Evolutionary conservation across 1,140 invertebrate genomes (phyloP).

Genomic region (Goniozus legneri): DNA sequence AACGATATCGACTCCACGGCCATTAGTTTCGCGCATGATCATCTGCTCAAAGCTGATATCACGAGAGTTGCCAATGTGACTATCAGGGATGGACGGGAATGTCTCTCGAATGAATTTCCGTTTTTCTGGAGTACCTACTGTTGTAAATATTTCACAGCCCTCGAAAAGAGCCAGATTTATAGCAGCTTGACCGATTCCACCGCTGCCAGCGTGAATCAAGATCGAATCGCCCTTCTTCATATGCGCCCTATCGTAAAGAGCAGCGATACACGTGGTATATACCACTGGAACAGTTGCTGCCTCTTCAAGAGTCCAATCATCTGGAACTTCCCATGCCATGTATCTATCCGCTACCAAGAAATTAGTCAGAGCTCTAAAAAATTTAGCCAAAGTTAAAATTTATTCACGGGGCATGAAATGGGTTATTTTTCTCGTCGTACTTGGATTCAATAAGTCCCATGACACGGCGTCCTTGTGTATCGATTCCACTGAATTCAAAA

Average conservation of each 20-base stretch:
- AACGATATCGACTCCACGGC: conserved; percentile 68
- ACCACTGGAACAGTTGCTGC: conserved; percentile 82
- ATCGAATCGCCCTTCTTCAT: conserved; percentile 60
- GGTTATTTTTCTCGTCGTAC: too few relatives aligned
- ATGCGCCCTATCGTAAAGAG: conserved; percentile 58
- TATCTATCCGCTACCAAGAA: too few relatives aligned
- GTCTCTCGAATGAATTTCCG: conserved; percentile 59
- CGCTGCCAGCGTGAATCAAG: conserved; percentile 68
- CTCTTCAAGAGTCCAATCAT: conserved; percentile 75
- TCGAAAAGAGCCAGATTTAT: conserved; percentile 63
- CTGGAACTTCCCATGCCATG: conserved; percentile 77
- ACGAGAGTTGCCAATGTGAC: conserved; percentile 67
- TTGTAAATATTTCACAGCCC: conserved; percentile 64
- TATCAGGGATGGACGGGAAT: conserved; percentile 62
- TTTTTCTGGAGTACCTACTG: conserved; percentile 66
- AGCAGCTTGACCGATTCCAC: conserved; percentile 73
- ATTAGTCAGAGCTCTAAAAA: too few relatives aligned
- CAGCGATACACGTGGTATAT: conserved; percentile 80
- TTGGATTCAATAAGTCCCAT: conserved; percentile 64
- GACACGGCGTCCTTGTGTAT: conserved; percentile 55
- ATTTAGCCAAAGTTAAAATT: background rate
- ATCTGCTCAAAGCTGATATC: conserved; percentile 65
- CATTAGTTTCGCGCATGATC: conserved; percentile 57
- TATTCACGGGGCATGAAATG: too few relatives aligned
- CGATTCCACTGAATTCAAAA: conserved; percentile 64